Conservation (phyloP, 2,797 vertebrate species). For the Pseudochirops cupreus region DNA sequence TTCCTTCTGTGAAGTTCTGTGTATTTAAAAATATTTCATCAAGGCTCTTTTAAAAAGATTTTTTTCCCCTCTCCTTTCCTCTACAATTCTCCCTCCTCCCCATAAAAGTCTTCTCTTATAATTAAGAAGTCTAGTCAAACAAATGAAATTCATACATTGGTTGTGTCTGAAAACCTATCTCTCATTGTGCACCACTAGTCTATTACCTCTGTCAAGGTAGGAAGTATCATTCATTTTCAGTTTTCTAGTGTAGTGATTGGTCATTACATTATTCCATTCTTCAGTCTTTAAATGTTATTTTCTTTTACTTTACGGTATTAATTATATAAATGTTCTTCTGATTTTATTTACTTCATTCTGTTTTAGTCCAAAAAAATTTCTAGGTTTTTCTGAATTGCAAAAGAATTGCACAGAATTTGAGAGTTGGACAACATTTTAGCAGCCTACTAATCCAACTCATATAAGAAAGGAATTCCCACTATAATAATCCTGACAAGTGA, state of each 20-base stretch:
- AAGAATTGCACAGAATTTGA: background rate
- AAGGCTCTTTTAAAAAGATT: background rate
- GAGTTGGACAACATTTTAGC: background rate
- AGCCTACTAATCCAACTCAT: background rate
- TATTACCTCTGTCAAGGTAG: background rate
- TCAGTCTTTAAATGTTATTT: background rate
- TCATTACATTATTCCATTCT: background rate
- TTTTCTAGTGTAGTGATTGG: background rate
- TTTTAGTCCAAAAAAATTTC: background rate
- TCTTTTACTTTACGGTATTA: background rate
- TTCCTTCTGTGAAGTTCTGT: background rate
- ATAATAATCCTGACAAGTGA: background rate
- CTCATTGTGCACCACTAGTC: background rate
- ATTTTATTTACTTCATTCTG: background rate
- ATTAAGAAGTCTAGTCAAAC: background rate
- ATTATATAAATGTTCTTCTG: background rate
- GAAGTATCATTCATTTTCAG: background rate
- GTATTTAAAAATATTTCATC: background rate
- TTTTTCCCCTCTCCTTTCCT: background rate
- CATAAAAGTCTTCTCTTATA: background rate
- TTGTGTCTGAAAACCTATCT: background rate
- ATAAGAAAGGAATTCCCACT: background rate
- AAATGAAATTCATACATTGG: background rate
- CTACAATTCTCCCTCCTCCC: background rate
- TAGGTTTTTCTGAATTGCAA: background rate